Evolutionary conservation across 2,797 vertebrate genomes (phyloP).

Genomic region (Pteronotus mesoamericanus): DNA sequence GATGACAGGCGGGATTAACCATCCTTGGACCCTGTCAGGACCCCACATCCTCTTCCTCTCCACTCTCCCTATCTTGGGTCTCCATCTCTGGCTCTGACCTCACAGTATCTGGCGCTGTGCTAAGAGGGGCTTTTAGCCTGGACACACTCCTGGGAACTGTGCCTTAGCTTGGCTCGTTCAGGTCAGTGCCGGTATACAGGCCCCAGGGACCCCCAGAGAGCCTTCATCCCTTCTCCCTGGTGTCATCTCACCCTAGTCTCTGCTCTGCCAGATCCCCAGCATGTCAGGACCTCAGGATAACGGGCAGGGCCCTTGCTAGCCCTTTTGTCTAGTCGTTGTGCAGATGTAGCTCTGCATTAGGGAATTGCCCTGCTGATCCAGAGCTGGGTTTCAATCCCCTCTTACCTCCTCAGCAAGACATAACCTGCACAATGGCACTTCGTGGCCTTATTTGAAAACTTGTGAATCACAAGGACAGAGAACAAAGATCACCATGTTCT

Average conservation of each 20-base stretch:
- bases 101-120: neutral
- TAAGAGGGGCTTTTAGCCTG: neutral
- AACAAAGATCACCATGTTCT: neutral
- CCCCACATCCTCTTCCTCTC: neutral
- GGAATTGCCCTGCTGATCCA: neutral
- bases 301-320: neutral
- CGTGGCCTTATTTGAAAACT: neutral
- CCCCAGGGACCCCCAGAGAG: neutral
- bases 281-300: neutral
- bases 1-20: neutral
- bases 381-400: neutral
- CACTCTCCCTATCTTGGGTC: neutral
- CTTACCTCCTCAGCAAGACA: neutral
- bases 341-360: neutral
- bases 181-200: neutral
- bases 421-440: neutral
- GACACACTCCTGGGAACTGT: neutral
- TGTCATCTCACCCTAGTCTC: slow-evolving; percentile 60
- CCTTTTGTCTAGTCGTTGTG: neutral
- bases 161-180: neutral
- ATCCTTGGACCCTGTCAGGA: neutral
- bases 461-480: neutral
- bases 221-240: neutral
- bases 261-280: slow-evolving; percentile 56
- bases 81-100: neutral